Evolutionary conservation across 2,113 vertebrate species (phyloP).

Genomic region (Tachycineta bicolor): DNA sequence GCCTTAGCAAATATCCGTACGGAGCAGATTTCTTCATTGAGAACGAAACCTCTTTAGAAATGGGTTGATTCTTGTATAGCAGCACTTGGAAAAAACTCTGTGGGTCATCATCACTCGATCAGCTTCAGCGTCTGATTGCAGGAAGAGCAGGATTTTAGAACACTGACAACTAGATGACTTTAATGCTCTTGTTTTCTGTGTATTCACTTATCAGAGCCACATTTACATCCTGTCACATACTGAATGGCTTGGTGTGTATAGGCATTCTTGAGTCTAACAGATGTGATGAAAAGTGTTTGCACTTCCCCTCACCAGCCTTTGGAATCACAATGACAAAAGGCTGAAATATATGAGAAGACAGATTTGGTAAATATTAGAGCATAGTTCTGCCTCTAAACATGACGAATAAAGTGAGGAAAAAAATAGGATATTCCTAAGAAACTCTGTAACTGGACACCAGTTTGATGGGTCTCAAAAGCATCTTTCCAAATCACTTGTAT

Average conservation of each 20-base stretch:
- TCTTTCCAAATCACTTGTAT: background rate
- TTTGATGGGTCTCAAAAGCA: background rate
- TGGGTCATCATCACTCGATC: background rate
- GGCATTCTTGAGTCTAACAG: background rate
- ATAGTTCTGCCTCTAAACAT: background rate
- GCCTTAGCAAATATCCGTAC: accelerated
- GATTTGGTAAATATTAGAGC: background rate
- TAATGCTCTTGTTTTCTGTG: background rate
- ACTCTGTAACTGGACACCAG: background rate
- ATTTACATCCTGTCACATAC: background rate
- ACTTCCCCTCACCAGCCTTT: background rate
- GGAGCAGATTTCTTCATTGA: background rate
- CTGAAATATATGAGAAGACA: background rate
- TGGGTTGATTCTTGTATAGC: background rate
- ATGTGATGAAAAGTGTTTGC: background rate
- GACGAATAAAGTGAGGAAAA: background rate
- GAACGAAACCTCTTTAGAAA: background rate
- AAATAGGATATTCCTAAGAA: background rate
- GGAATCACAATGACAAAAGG: background rate
- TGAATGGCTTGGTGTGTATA: background rate
- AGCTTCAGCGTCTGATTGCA: background rate
- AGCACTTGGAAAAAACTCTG: background rate
- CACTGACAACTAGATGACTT: background rate
- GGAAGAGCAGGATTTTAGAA: background rate
- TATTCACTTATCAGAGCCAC: background rate